Conservation (phyloP, 2,888 invertebrate species). For the Allolobophora icterica region DNA sequence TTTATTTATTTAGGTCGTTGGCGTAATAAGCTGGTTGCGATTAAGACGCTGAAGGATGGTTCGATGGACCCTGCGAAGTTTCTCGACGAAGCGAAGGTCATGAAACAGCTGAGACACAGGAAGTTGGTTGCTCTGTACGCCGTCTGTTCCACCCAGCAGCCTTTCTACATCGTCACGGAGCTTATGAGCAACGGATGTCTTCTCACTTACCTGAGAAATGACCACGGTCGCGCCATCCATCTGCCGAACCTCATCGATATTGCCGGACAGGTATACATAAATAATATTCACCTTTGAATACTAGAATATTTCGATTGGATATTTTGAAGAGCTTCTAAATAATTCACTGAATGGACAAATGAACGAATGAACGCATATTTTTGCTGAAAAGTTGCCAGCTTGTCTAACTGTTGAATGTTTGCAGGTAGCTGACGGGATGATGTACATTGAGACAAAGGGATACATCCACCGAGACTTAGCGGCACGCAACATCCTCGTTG, state of each 20-base stretch:
- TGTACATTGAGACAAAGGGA: slow-evolving; percentile 38
- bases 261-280: slow-evolving; percentile 77
- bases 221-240: slow-evolving; percentile 81
- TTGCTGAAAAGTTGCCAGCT: not conserved
- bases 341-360: not conserved
- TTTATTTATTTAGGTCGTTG: slow-evolving; percentile 33
- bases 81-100: slow-evolving; percentile 94
- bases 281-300: not conserved
- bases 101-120: slow-evolving; percentile 97
- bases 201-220: slow-evolving; percentile 84
- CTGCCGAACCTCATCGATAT: slow-evolving; percentile 93
- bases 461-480: slow-evolving; percentile 44
- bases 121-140: slow-evolving; percentile 89
- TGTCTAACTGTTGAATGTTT: not conserved
- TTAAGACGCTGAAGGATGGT: slow-evolving; percentile 92
- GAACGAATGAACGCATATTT: not conserved
- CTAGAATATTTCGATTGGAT: not conserved
- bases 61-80: slow-evolving; percentile 88
- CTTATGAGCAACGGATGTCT: slow-evolving; percentile 95
- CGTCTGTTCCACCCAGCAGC: slow-evolving; percentile 83
- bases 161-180: slow-evolving; percentile 77
- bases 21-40: slow-evolving; percentile 75
- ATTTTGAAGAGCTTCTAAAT: not conserved
- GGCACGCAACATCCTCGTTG: slow-evolving; percentile 43
- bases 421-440: slow-evolving; percentile 42